Conservation (phyloP, 2,797 vertebrate genomes). For the Rallus crepitans region DNA sequence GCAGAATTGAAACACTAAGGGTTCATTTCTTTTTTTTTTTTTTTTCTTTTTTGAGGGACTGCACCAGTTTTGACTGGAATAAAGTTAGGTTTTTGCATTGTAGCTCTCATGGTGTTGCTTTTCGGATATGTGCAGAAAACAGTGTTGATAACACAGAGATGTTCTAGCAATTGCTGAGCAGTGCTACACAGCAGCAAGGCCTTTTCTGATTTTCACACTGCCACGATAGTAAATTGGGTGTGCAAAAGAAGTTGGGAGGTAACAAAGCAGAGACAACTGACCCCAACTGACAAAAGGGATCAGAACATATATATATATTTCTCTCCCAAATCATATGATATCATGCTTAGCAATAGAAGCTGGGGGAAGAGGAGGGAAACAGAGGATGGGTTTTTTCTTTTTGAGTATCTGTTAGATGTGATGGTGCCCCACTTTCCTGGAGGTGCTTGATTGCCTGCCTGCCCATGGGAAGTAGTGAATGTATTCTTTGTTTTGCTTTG, state of each 20-base stretch:
- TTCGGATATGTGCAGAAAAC: background rate
- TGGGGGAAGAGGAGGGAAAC: background rate
- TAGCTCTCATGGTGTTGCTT: fast-evolving
- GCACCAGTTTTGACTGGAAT: background rate
- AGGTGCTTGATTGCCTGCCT: background rate
- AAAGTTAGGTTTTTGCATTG: background rate
- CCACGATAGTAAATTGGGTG: fast-evolving
- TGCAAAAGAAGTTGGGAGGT: background rate
- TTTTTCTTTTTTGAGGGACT: background rate
- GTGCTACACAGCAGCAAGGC: background rate
- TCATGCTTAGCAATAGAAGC: background rate
- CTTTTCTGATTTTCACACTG: background rate
- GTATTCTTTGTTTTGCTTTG: background rate
- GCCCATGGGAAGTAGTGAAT: fast-evolving
- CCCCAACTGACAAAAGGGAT: background rate
- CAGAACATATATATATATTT: background rate
- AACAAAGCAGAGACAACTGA: background rate
- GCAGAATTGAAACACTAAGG: background rate
- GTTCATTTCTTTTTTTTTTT: background rate
- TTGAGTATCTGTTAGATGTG: fast-evolving
- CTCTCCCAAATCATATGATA: background rate
- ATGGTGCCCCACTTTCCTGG: background rate
- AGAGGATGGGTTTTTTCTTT: fast-evolving
- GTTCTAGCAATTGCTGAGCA: background rate
- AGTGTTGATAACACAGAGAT: background rate